phyloP scores from a whole-genome alignment of 2,113 vertebrate species.

The Lasiurus cinereus region DNA sequence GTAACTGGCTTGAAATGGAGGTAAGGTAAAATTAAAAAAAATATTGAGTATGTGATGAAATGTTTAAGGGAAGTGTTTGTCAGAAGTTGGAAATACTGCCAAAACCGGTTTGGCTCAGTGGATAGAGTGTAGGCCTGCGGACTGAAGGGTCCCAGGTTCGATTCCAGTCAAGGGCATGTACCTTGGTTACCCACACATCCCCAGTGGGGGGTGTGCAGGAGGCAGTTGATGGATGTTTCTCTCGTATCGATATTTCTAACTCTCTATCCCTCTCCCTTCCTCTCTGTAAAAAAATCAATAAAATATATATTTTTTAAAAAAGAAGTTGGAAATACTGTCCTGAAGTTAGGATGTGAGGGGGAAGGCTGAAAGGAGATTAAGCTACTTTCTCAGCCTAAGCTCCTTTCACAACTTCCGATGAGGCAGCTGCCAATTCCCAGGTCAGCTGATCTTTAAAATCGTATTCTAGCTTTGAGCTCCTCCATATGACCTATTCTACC shows the following conservation, averaged over 20 bases:
- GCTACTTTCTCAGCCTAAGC: not conserved
- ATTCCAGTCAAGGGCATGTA: too few species aligned
- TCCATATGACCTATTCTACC: not conserved
- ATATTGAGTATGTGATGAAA: not conserved
- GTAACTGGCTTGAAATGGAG: not conserved
- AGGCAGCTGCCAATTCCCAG: not conserved
- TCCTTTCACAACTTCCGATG: not conserved
- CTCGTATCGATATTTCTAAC: too few species aligned
- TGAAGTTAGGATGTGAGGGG: not conserved
- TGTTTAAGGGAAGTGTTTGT: not conserved
- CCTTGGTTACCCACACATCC: too few species aligned
- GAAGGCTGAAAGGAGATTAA: not conserved
- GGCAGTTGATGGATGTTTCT: too few species aligned
- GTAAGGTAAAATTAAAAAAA: not conserved
- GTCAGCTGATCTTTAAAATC: not conserved
- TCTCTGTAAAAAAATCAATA: too few species aligned
- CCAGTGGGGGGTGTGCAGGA: too few species aligned
- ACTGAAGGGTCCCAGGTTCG: too few species aligned
- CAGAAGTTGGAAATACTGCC: not conserved
- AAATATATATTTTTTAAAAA: too few species aligned
- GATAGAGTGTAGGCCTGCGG: too few species aligned
- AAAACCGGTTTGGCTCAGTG: too few species aligned
- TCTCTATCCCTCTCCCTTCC: too few species aligned
- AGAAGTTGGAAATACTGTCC: not conserved
- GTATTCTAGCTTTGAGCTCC: not conserved